Evolutionary conservation across 2,113 vertebrate species (phyloP).

Genomic region (human): GRCh38 chr3:152950001-152950500

Average conservation of each 20-base stretch:
- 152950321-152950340: background rate
- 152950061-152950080: background rate
- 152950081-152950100: background rate
- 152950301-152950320: background rate
- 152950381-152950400: background rate
- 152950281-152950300: background rate
- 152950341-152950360: background rate
- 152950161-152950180: background rate
- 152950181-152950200: background rate
- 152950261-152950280: background rate
- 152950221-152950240: background rate
- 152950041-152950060: background rate
- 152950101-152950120: background rate
- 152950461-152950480: background rate
- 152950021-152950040: background rate
- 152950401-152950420: background rate
- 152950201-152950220: background rate
- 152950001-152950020: accelerated
- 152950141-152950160: background rate
- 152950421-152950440: background rate
- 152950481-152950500: background rate
- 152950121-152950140: background rate
- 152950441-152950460: background rate
- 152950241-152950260: conserved; percentile 10
- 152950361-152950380: background rate